Conservation (phyloP, 2,797 vertebrate genomes). For the Microtus agrestis region DNA sequence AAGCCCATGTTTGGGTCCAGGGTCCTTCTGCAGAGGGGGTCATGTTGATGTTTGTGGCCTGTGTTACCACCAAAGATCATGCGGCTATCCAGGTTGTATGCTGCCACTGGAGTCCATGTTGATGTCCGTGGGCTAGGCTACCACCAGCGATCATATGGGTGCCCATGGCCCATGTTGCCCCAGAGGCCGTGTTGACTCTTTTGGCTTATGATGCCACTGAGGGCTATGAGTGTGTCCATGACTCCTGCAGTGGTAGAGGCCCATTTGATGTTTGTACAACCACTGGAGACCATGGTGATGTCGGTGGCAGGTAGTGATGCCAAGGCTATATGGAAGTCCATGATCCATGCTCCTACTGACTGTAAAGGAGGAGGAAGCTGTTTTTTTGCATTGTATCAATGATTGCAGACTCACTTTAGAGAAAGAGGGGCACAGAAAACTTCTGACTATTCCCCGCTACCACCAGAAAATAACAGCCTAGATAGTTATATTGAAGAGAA, state of each 20-base stretch:
- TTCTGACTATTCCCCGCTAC: background rate
- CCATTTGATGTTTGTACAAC: background rate
- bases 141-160: background rate
- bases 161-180: background rate
- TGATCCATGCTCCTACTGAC: background rate
- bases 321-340: background rate
- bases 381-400: background rate
- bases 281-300: background rate
- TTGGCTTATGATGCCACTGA: background rate
- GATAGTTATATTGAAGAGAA: background rate
- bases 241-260: background rate
- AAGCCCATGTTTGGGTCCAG: background rate
- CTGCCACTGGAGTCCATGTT: background rate
- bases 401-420: background rate
- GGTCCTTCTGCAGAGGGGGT: background rate
- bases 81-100: background rate
- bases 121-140: background rate
- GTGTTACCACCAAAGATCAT: background rate
- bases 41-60: background rate
- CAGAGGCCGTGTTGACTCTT: background rate
- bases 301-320: background rate
- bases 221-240: background rate
- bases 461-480: background rate
- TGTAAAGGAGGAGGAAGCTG: background rate
- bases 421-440: background rate